These are phyloP conservation scores for Anoncus sp. DNA, from an alignment of 2,888 invertebrate genomes.

Conservation along the genomic window DNA sequence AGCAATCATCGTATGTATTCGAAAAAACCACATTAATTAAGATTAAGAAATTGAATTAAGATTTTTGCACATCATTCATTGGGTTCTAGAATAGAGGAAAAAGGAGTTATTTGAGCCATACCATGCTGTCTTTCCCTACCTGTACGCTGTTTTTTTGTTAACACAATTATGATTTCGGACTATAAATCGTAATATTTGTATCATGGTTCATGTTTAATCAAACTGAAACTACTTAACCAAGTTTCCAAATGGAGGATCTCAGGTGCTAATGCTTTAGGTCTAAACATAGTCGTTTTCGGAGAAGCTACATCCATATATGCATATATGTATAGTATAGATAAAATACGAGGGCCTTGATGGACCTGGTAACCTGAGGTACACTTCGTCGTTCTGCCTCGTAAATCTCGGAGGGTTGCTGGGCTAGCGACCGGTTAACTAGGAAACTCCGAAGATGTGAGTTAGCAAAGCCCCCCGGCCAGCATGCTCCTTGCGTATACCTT, in stretches of 20 bases:
- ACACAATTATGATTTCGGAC: neutral
- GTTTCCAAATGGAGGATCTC: neutral
- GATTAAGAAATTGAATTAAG: too few species aligned
- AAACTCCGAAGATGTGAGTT: slow-evolving; percentile 20
- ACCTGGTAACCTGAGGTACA: slow-evolving; percentile 2
- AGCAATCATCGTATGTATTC: too few species aligned
- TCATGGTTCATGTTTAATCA: too few species aligned
- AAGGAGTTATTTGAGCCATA: too few species aligned
- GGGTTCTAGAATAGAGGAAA: too few species aligned
- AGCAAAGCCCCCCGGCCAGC: neutral
- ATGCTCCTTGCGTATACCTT: neutral
- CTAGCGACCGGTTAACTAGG: slow-evolving; percentile 26
- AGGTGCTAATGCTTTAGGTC: neutral
- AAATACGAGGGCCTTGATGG: neutral
- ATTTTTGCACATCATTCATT: too few species aligned
- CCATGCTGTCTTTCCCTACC: too few species aligned
- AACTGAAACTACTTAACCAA: neutral
- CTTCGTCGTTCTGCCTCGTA: slow-evolving; percentile 18
- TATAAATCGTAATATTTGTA: neutral
- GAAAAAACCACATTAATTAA: too few species aligned
- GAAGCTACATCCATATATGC: neutral
- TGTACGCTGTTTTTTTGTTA: too few species aligned
- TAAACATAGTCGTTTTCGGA: neutral
- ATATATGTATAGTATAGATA: neutral
- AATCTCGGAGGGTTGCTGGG: slow-evolving; percentile 18